Conservation (phyloP, 2,113 vertebrate genomes). For the Neolamprologus caudopunctatus region DNA sequence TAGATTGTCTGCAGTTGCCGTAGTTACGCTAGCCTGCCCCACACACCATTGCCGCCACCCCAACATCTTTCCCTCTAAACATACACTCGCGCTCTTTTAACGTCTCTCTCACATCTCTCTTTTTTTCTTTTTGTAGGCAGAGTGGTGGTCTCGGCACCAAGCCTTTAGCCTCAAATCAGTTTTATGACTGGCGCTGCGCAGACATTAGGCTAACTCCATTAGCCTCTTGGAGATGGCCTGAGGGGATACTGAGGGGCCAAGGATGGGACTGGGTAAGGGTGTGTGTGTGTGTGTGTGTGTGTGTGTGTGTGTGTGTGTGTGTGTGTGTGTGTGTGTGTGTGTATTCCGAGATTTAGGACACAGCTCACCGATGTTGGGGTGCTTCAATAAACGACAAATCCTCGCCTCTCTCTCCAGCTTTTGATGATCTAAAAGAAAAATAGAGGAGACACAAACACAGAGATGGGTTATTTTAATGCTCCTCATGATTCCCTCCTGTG, state of each 20-base stretch:
- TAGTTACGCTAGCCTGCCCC: conserved; percentile 62
- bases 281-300: neutral
- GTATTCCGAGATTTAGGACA: neutral
- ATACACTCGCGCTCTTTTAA: conserved; percentile 59
- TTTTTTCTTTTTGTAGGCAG: conserved; percentile 46
- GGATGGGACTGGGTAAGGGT: conserved; percentile 22
- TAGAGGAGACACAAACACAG: conserved; percentile 6
- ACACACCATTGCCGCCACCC: conserved; percentile 15
- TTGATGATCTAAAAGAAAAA: conserved; percentile 69
- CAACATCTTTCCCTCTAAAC: conserved; percentile 50
- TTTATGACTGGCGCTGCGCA: conserved; percentile 70
- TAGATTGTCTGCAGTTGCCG: conserved; percentile 74
- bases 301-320: neutral
- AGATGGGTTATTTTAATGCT: conserved; percentile 13
- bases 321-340: neutral
- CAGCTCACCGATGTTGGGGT: conserved; percentile 72
- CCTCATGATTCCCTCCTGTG: neutral
- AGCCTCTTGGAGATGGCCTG: conserved; percentile 64
- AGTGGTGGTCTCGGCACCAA: conserved; percentile 66
- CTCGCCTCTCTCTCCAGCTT: conserved; percentile 76
- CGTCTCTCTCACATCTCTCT: conserved; percentile 62
- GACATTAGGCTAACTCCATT: conserved; percentile 76
- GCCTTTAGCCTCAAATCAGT: conserved; percentile 75
- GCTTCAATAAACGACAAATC: conserved; percentile 75
- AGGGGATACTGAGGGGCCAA: conserved; percentile 62